A percentile compares a stretch with the other conserved stretches of the same genome.
phyloP scores from a whole-genome alignment of 1,140 invertebrate species.

The Drosophila sechellia region DNA sequence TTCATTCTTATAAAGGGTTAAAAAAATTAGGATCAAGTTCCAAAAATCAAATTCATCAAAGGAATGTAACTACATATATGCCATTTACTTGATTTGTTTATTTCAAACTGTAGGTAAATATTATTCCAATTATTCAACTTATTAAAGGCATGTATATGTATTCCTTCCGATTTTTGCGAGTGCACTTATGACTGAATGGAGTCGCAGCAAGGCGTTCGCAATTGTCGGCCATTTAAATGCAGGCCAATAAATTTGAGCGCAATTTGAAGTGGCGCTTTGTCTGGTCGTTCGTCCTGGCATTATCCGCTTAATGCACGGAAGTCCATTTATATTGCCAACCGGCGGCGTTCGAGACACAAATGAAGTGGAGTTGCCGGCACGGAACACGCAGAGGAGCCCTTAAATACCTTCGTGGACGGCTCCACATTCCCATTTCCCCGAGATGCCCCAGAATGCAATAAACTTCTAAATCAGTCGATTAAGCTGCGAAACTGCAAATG shows the following conservation, averaged over 20 bases:
- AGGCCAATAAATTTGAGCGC: constrained; percentile 67
- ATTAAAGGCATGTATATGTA: no score
- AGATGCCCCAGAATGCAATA: constrained; percentile 71
- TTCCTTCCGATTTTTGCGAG: constrained; percentile 1
- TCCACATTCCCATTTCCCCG: constrained; percentile 51
- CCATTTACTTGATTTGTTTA: no score
- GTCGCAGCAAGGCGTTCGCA: constrained; percentile 34
- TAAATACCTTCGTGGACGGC: constrained; percentile 75
- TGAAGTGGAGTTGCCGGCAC: constrained; percentile 53
- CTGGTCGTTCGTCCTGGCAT: constrained; percentile 51
- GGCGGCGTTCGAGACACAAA: constrained; percentile 48
- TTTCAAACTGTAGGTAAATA: no score
- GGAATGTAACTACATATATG: no score
- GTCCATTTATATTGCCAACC: constrained; percentile 69
- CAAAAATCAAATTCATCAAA: no score
- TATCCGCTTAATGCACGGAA: constrained; percentile 75
- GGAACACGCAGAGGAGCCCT: constrained; percentile 51
- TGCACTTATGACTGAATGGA: constrained; percentile 68
- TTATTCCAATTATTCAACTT: no score
- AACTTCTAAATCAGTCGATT: constrained; percentile 82
- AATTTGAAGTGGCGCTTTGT: constrained; percentile 62
- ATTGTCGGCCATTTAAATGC: constrained; percentile 70
- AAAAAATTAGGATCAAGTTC: no score
- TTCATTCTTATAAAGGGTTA: neutral
- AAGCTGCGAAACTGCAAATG: constrained; percentile 70